Conservation (phyloP, 2,113 vertebrate species). For the Elgaria multicarinata region DNA sequence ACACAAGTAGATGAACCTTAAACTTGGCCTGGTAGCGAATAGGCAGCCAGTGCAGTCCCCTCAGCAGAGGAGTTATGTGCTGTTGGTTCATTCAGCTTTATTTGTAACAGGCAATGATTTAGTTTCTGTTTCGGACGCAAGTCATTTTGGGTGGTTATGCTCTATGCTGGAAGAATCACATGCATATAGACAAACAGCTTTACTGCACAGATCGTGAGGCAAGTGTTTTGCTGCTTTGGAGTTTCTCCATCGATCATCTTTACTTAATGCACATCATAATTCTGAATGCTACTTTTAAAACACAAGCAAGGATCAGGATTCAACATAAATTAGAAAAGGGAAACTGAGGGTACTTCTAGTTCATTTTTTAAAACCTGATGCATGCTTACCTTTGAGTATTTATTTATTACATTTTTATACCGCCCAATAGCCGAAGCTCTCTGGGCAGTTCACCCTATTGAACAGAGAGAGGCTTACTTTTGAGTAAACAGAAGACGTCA, state of each 20-base stretch:
- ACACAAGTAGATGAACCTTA: too few species aligned
- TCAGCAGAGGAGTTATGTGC: too few species aligned
- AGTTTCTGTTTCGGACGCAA: neutral
- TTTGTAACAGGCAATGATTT: conserved; percentile 24
- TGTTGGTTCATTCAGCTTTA: neutral
- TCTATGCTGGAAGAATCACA: neutral
- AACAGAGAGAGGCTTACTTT: too few species aligned
- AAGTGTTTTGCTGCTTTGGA: neutral
- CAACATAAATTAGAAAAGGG: neutral
- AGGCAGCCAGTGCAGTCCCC: too few species aligned
- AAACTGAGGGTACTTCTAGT: neutral
- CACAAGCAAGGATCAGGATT: neutral
- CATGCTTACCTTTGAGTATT: too few species aligned
- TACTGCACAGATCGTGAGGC: neutral
- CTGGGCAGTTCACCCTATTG: too few species aligned
- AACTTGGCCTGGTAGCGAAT: too few species aligned
- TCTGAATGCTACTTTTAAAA: neutral
- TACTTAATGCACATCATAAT: fast-evolving
- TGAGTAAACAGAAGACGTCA: too few species aligned
- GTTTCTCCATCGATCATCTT: neutral
- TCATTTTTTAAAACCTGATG: neutral
- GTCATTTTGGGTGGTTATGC: conserved; percentile 28
- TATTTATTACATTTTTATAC: too few species aligned
- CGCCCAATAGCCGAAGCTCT: too few species aligned
- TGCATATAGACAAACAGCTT: neutral